These are phyloP conservation scores for Myotis vivesi DNA, from an alignment of 2,797 vertebrate genomes.

Conservation along the genomic window DNA sequence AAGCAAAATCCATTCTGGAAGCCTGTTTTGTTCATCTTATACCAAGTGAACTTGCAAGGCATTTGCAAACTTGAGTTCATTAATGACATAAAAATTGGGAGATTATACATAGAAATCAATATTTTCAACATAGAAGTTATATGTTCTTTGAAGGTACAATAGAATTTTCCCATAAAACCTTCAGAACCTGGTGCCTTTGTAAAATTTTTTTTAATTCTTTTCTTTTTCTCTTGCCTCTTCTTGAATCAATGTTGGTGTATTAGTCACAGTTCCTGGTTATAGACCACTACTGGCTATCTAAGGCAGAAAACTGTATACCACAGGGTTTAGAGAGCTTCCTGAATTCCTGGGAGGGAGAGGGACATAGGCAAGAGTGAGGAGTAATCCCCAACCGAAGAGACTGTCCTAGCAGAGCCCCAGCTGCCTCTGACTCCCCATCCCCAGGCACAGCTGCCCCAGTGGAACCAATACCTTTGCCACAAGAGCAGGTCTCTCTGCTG, in stretches of 20 bases:
- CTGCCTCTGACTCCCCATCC: background rate
- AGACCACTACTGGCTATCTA: background rate
- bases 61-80: background rate
- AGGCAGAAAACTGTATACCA: background rate
- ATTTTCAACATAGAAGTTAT: background rate
- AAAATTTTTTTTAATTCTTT: background rate
- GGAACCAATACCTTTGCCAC: background rate
- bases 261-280: background rate
- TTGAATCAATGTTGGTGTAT: background rate
- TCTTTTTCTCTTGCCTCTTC: background rate
- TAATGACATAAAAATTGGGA: background rate
- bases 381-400: background rate
- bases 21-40: background rate
- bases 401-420: background rate
- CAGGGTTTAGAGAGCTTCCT: background rate
- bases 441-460: background rate
- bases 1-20: background rate
- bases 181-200: background rate
- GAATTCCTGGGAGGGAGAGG: background rate
- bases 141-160: background rate
- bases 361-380: background rate
- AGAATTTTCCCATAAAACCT: background rate
- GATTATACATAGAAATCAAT: background rate
- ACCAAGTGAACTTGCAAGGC: background rate
- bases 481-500: background rate